A percentile compares a stretch with the other conserved stretches of the same genome.
These are phyloP conservation scores for Drosophila quinaria DNA, from an alignment of 2,888 invertebrate genomes.

Conservation along the genomic window DNA sequence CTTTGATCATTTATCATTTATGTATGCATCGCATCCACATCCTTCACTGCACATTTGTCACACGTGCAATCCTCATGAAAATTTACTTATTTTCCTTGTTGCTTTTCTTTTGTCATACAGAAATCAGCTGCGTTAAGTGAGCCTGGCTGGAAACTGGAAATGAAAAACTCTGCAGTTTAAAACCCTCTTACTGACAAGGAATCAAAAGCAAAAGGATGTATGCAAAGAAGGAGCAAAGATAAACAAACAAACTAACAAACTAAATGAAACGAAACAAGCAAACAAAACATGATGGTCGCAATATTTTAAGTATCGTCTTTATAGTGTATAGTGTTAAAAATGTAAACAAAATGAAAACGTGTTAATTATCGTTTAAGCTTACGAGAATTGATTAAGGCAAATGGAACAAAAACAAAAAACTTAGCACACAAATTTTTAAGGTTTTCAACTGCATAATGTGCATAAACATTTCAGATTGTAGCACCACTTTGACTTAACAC, in stretches of 20 bases:
- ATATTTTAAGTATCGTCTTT: conserved; percentile 80
- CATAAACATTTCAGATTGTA: conserved; percentile 53
- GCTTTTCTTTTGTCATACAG: conserved; percentile 53
- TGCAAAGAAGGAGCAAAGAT: conserved; percentile 33
- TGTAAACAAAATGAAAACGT: conserved; percentile 58
- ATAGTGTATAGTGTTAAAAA: conserved; percentile 82
- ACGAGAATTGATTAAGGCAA: conserved; percentile 70
- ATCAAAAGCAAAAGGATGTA: conserved; percentile 23
- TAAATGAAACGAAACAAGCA: conserved; percentile 64
- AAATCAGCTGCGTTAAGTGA: conserved; percentile 83
- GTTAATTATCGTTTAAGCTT: conserved; percentile 76
- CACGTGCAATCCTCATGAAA: not conserved
- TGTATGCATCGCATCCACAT: conserved; percentile 24
- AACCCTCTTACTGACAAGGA: conserved; percentile 47
- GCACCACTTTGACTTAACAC: conserved; percentile 50
- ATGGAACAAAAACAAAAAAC: conserved; percentile 66
- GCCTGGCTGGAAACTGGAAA: conserved; percentile 22
- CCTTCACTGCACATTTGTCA: conserved; percentile 10
- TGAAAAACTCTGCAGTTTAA: conserved; percentile 36
- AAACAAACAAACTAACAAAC: conserved; percentile 43
- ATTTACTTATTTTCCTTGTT: conserved; percentile 1
- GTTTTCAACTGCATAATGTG: conserved; percentile 67
- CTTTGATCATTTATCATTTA: conserved; percentile 22
- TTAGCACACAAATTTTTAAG: conserved; percentile 73
- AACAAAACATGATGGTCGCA: conserved; percentile 79